Conservation (phyloP, 1,140 invertebrate species). For the Pollicipes pollicipes region DNA sequence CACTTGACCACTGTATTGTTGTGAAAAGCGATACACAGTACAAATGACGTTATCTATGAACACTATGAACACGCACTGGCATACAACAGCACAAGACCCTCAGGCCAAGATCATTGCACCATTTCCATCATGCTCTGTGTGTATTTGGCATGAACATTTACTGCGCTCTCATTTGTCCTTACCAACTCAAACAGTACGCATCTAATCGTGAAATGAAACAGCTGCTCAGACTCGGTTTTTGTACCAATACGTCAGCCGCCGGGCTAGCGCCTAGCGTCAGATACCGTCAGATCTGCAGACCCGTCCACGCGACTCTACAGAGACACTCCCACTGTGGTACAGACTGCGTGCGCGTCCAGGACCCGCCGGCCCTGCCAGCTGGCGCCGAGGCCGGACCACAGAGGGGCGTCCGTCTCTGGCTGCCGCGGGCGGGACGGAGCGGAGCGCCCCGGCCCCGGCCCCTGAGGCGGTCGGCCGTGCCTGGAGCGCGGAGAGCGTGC, state of each 20-base stretch:
- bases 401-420: not conserved
- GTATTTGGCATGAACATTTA: not conserved
- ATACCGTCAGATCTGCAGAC: not conserved
- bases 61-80: too few species aligned
- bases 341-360: too few species aligned
- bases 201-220: not conserved
- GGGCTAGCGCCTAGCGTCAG: not conserved
- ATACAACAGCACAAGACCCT: too few species aligned
- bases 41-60: too few species aligned
- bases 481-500: too few species aligned
- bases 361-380: too few species aligned
- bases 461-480: too few species aligned
- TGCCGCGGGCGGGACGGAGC: too few species aligned
- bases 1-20: not conserved
- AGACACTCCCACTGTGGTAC: too few species aligned
- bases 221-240: not conserved
- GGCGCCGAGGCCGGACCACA: not conserved
- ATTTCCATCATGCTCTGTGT: not conserved
- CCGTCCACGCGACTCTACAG: too few species aligned
- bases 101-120: not conserved
- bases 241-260: not conserved
- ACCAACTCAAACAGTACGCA: not conserved
- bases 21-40: not conserved
- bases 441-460: too few species aligned
- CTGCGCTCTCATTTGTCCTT: too few species aligned